Evolutionary conservation across 2,888 invertebrate species (phyloP).

Genomic region (Tholera decimalis): DNA sequence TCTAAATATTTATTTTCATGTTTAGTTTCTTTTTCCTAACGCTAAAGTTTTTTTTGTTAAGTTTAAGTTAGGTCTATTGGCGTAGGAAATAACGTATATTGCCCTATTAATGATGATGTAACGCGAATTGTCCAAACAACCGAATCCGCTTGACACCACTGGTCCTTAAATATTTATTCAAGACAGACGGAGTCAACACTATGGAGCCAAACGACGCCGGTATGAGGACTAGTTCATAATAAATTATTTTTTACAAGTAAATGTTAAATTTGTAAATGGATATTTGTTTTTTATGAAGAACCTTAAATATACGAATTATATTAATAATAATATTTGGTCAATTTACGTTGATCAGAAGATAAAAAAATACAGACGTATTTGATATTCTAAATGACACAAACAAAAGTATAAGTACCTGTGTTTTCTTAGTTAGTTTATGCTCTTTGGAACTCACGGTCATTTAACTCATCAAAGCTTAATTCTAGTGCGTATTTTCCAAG

Average conservation of each 20-base stretch:
- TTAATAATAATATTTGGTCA: too few species aligned
- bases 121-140: conserved; percentile 72
- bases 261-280: neutral
- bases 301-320: too few species aligned
- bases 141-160: conserved; percentile 80
- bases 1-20: neutral
- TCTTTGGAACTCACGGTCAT: conserved; percentile 3
- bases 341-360: too few species aligned
- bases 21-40: neutral
- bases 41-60: too few species aligned
- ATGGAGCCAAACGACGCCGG: conserved; percentile 36
- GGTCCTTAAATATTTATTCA: conserved; percentile 77
- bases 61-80: neutral
- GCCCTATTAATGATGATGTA: conserved; percentile 74
- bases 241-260: neutral
- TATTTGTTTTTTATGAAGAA: too few species aligned
- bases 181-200: conserved; percentile 59
- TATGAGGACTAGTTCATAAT: conserved; percentile 58
- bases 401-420: neutral
- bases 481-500: conserved; percentile 23
- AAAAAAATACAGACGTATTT: too few species aligned
- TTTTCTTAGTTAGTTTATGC: neutral
- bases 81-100: conserved; percentile 22
- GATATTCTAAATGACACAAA: too few species aligned
- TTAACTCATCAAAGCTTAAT: neutral